Evolutionary conservation across 2,888 invertebrate genomes (phyloP), one percentile per base, ranked within the genome.

Genomic region (Sisyra nigra): DNA sequence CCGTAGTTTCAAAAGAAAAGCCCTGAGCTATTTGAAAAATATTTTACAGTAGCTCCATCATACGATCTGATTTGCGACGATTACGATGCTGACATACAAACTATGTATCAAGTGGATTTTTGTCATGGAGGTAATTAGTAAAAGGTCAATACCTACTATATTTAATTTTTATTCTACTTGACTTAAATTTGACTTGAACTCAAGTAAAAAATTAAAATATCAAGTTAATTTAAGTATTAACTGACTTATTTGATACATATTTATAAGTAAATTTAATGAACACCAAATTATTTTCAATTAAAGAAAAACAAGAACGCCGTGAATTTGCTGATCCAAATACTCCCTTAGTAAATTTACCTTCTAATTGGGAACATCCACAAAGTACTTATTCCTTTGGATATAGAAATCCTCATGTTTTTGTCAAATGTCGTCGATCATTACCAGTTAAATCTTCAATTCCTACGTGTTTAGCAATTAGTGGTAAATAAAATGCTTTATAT

Each of bases 51-150:
- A n/a, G 2, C 46, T 2, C 17, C 48, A 18, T 35, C 49, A 33
- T 47, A 48, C 14, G 37, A 44, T 37, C 24, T 46, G 14, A 40
- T 50, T 34, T 34, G 14, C 18, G 41, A 39, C 36, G 13, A 18
- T 13, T 45, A 46, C 43, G 47, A 49, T 34, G 46, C 42, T 43
- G 45, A 47, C 37, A 46, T 47, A 7, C 40, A 40, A 13, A 40
- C 34, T n/a, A 30, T 18, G 15, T 46, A 46, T 34, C 44, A 46
- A 46, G 44, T 39, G n/a, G 38, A 36, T 36, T 44, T 35, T 37
- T 46, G 44, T 10, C 44, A 44, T 42, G 42, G 41, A 37, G 44
- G 46, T 45, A 30, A 24, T 7, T 24, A 24, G 24, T n/a, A n/a
- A n/a, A n/a, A n/a, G n/a, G n/a, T n/a, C n/a, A n/a, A n/a, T n/a